Percentiles rank a stretch among this genome's conserved stretches.
These are phyloP conservation scores for Steinernema carpocapsae DNA, from an alignment of 2,888 invertebrate species.

Conservation along the genomic window DNA sequence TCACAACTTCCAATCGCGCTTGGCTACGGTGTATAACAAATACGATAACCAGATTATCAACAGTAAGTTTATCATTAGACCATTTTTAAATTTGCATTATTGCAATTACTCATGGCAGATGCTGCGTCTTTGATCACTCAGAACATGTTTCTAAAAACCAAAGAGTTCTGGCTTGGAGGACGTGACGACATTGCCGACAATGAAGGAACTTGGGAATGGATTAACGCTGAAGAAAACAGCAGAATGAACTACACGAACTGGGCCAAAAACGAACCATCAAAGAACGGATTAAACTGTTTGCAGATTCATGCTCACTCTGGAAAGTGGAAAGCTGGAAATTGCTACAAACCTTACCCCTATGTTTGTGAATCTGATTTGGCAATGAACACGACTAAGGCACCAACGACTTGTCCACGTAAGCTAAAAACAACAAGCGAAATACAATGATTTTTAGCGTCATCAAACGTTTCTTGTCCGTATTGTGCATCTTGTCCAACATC, in stretches of 20 bases:
- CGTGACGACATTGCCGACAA: slow-evolving; percentile 4
- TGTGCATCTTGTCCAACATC: background rate
- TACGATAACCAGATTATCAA: slow-evolving; percentile 11
- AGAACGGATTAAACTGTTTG: background rate
- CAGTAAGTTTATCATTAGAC: background rate
- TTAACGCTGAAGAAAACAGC: background rate
- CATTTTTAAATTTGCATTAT: background rate
- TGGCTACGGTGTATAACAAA: slow-evolving; percentile 17
- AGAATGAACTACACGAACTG: slow-evolving; percentile 17
- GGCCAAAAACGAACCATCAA: background rate
- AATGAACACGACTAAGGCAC: background rate
- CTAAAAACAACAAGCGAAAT: background rate
- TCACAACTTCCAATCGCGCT: slow-evolving; percentile 22
- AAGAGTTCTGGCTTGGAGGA: slow-evolving; percentile 11
- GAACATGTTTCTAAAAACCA: slow-evolving; percentile 11
- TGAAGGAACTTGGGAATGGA: background rate
- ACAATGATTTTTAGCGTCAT: background rate
- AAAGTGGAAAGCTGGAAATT: slow-evolving; percentile 2
- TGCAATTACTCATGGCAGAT: background rate
- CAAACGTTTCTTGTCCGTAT: background rate
- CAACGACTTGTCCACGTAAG: slow-evolving; percentile 6
- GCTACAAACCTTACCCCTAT: background rate
- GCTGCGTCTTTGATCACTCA: slow-evolving; percentile 12
- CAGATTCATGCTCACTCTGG: background rate
- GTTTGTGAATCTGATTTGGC: slow-evolving; percentile 1